These are phyloP conservation scores for Corella eumyota DNA, from an alignment of 23 tunicate species.

Conservation along the genomic window DNA sequence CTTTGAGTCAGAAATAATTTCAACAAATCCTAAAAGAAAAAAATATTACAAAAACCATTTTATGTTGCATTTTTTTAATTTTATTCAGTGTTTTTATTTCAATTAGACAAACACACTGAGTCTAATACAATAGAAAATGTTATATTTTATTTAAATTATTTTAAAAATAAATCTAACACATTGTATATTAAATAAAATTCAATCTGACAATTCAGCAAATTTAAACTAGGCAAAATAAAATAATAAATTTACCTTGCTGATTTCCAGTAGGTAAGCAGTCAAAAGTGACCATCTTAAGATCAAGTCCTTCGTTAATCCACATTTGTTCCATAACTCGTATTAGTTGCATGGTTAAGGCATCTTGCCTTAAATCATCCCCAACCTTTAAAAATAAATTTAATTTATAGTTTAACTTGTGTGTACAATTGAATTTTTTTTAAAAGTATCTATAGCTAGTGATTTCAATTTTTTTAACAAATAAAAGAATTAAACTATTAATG, in stretches of 20 bases:
- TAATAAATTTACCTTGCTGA: slow-evolving; percentile 64
- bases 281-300: slow-evolving; percentile 70
- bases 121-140: not conserved
- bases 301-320: slow-evolving; percentile 84
- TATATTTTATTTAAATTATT: too few species aligned
- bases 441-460: not conserved
- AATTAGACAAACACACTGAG: not conserved
- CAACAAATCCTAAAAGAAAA: slow-evolving; percentile 49
- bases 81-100: not conserved
- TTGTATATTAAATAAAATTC: too few species aligned
- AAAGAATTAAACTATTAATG: too few species aligned
- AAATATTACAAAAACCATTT: not conserved
- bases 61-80: not conserved
- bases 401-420: too few species aligned
- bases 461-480: not conserved
- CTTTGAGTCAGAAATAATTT: slow-evolving; percentile 66
- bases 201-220: too few species aligned
- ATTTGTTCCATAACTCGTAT: slow-evolving; percentile 74
- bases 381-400: slow-evolving; percentile 34
- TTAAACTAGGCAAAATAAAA: too few species aligned
- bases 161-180: too few species aligned
- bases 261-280: slow-evolving; percentile 79
- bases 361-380: slow-evolving; percentile 90
- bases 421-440: not conserved
- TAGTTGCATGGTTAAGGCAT: slow-evolving; percentile 90